Evolutionary conservation across 2,888 invertebrate genomes (phyloP).

Genomic region (Tetheella fluctuosa): DNA sequence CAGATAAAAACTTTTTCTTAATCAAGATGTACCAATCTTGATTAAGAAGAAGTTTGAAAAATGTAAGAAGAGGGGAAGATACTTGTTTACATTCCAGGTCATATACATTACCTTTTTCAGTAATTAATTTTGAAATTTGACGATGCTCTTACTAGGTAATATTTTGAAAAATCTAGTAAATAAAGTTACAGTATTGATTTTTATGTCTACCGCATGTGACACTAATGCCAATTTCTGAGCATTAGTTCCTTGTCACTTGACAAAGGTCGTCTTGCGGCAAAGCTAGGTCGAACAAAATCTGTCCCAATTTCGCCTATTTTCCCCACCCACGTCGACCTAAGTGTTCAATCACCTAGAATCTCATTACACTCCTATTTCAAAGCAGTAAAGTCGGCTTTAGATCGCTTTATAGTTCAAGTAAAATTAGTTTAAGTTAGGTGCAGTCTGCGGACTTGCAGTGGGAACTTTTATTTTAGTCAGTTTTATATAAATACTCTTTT

Average conservation of each 20-base stretch:
- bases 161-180: too few relatives aligned
- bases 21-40: too few relatives aligned
- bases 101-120: too few relatives aligned
- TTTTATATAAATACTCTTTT: slow-evolving; percentile 38
- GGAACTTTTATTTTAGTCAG: slow-evolving; percentile 34
- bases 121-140: too few relatives aligned
- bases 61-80: too few relatives aligned
- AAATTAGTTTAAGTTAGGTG: slow-evolving; percentile 27
- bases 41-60: too few relatives aligned
- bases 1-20: too few relatives aligned
- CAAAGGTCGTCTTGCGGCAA: slow-evolving; percentile 51
- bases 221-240: slow-evolving; percentile 33
- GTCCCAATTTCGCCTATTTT: slow-evolving; percentile 46
- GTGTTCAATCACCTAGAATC: background rate
- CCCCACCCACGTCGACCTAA: slow-evolving; percentile 37
- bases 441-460: slow-evolving; percentile 27
- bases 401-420: slow-evolving; percentile 11
- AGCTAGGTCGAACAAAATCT: slow-evolving; percentile 47
- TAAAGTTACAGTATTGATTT: background rate
- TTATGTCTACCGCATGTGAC: slow-evolving; percentile 20
- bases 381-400: slow-evolving; percentile 24
- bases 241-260: slow-evolving; percentile 43
- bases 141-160: too few relatives aligned
- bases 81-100: too few relatives aligned
- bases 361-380: slow-evolving; percentile 19